Base-by-base conservation (phyloP, 2,888 invertebrate species). In the Melieria omissa region DNA sequence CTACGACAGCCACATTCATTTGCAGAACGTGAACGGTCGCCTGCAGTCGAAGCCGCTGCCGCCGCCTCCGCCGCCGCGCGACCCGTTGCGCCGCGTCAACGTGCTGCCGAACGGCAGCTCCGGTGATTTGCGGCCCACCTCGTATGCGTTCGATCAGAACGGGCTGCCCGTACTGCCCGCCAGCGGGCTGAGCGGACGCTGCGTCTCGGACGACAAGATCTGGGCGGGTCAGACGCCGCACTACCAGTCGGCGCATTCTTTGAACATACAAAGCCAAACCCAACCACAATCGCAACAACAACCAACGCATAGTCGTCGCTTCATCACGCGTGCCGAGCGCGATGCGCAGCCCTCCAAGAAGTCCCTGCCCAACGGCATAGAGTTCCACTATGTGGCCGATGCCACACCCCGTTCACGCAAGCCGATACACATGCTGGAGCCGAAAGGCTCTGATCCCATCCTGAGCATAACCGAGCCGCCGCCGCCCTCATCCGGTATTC, bases 31-130 rank as follows among this genome's bases (percentile, higher is more conserved):
- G 1, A 80, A 78, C 71, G 80, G 80, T 0, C 69, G 79, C 6
- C 65, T 79, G 77, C 79, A 80, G 74, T 80, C 80, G 7, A 85
- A 85, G 65, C 89, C 88, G 62, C 81, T 90, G 52, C 93, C 94
- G 5, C 94, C 95, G 0, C 91, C 92, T 4, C 94, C 94, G 45
- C 94, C 95, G 0, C 94, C 94, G n/a, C 88, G 93, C 78, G 93
- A 93, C 85, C 93, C 92, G 76, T 89, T 90, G 79, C 89, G 91
- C 73, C 82, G 88, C 70, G 88, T 89, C n/a, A 86, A 88, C 71
- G 85, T 88, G n/a, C 73, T 79, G 42, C 73, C 77, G 2, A 80
- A 79, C 16, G 77, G 79, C 64, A 83, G 78, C 80, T 79, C 83
- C 0, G 78, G 78, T 4, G 88, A 82, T 75, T 78, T 79, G 69